Evolutionary conservation across 1,140 invertebrate genomes (phyloP).

Genomic region (Bombus superbus): DNA sequence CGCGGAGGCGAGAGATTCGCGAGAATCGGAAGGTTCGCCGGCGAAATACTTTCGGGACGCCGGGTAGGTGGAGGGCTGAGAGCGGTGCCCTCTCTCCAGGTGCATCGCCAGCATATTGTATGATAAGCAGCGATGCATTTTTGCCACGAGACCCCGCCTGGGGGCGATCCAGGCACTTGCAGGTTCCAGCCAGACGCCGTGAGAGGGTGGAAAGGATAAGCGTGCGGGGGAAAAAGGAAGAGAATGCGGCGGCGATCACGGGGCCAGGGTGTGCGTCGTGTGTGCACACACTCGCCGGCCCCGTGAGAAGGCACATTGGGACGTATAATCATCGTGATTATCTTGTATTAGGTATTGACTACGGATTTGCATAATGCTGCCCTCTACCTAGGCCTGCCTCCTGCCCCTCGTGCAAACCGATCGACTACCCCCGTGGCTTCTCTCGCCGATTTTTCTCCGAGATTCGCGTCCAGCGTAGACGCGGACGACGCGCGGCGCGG

Average conservation of each 20-base stretch:
- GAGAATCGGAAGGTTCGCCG: background rate
- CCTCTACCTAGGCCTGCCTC: conserved; percentile 72
- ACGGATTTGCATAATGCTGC: conserved; percentile 81
- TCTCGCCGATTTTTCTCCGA: background rate
- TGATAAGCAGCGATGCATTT: conserved; percentile 81
- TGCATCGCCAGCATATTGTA: conserved; percentile 79
- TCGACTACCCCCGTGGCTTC: conserved; percentile 39
- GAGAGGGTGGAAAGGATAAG: conserved; percentile 59
- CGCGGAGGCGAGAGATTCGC: too few relatives aligned
- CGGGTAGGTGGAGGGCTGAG: conserved; percentile 15
- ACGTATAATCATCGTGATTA: conserved; percentile 82
- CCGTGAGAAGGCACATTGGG: conserved; percentile 70
- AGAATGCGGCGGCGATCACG: conserved; percentile 21
- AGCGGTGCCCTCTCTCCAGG: conserved; percentile 59
- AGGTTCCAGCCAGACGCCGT: conserved; percentile 57
- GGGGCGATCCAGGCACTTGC: conserved; percentile 55
- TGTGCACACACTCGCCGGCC: conserved; percentile 50
- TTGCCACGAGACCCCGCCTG: conserved; percentile 68
- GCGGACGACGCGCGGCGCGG: too few relatives aligned
- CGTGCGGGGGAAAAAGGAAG: conserved; percentile 39
- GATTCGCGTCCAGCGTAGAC: background rate
- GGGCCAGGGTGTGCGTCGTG: conserved; percentile 37
- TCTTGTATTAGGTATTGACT: conserved; percentile 83
- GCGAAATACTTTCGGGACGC: conserved; percentile 25
- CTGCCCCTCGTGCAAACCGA: conserved; percentile 47